Conservation (phyloP, 2,797 vertebrate species). For the Linurgus olivaceus region DNA sequence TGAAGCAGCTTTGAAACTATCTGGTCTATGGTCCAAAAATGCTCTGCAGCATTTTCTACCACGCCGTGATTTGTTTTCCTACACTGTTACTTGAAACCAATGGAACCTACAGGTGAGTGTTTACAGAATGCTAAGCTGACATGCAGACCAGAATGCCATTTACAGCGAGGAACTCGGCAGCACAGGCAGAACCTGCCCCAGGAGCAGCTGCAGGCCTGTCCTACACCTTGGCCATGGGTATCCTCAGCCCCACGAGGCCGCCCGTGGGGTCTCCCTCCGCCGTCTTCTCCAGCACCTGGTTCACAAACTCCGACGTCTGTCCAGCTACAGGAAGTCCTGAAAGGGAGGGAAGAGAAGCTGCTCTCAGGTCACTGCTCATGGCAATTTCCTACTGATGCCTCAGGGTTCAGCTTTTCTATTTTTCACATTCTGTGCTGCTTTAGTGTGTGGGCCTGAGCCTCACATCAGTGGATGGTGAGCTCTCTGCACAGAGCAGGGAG, state of each 20-base stretch:
- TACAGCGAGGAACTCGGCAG: slow-evolving; percentile 77
- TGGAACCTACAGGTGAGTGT: slow-evolving; percentile 75
- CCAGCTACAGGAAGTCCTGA: slow-evolving; percentile 90
- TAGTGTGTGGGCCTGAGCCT: neutral
- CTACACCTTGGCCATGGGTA: slow-evolving; percentile 94
- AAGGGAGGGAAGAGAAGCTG: slow-evolving; percentile 40
- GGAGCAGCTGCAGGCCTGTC: slow-evolving; percentile 66
- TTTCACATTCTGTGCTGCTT: neutral
- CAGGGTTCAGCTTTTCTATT: neutral
- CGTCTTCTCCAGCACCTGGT: slow-evolving; percentile 98
- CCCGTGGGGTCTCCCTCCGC: slow-evolving; percentile 93
- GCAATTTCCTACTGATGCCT: neutral
- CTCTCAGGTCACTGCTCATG: neutral
- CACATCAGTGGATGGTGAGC: accelerated
- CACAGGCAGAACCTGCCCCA: slow-evolving; percentile 68
- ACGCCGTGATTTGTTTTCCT: slow-evolving; percentile 73
- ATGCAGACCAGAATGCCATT: slow-evolving; percentile 84
- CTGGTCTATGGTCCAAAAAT: slow-evolving; percentile 78
- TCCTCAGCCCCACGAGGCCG: slow-evolving; percentile 93
- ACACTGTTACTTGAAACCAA: slow-evolving; percentile 71
- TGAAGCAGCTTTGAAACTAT: slow-evolving; percentile 70
- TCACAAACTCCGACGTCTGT: slow-evolving; percentile 98
- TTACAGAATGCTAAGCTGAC: slow-evolving; percentile 76
- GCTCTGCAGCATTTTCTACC: slow-evolving; percentile 77
- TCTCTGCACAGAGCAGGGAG: neutral